phyloP scores from a whole-genome alignment of 2,797 vertebrate species.

The Melopsittacus undulatus region DNA sequence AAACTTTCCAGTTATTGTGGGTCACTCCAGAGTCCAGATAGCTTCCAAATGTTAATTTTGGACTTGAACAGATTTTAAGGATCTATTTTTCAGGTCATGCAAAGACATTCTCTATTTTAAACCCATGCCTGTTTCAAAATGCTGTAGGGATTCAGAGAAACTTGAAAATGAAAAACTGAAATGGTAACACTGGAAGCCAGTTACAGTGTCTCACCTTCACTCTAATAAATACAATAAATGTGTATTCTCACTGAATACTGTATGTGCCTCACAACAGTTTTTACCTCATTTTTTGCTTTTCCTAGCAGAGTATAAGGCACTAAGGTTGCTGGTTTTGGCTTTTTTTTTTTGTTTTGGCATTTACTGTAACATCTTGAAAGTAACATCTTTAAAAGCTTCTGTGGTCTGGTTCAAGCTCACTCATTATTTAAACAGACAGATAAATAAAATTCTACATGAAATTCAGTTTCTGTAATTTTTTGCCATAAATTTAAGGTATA shows the following conservation, averaged over 20 bases:
- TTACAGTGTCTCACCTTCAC: not conserved
- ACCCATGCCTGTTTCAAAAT: constrained; percentile 14
- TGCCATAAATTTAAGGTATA: not conserved
- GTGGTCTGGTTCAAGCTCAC: not conserved
- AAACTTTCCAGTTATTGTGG: constrained; percentile 60
- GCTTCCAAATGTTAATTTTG: constrained; percentile 72
- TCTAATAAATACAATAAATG: not conserved
- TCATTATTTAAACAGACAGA: not conserved
- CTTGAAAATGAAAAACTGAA: not conserved
- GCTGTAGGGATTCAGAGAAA: not conserved
- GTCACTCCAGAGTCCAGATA: constrained; percentile 55
- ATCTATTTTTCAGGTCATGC: constrained; percentile 38
- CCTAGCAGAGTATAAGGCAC: not conserved
- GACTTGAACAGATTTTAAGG: constrained; percentile 25
- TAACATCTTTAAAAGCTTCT: not conserved
- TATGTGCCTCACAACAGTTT: not conserved
- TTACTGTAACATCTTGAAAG: not conserved
- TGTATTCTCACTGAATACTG: not conserved
- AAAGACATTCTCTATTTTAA: constrained; percentile 24
- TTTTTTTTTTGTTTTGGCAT: not conserved
- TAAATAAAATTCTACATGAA: not conserved
- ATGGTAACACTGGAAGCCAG: not conserved
- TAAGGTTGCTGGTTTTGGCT: not conserved
- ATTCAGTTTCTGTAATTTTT: not conserved
- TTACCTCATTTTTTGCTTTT: not conserved